Base-by-base conservation (phyloP, 2,113 vertebrate species). In the Gymnogyps californianus region DNA sequence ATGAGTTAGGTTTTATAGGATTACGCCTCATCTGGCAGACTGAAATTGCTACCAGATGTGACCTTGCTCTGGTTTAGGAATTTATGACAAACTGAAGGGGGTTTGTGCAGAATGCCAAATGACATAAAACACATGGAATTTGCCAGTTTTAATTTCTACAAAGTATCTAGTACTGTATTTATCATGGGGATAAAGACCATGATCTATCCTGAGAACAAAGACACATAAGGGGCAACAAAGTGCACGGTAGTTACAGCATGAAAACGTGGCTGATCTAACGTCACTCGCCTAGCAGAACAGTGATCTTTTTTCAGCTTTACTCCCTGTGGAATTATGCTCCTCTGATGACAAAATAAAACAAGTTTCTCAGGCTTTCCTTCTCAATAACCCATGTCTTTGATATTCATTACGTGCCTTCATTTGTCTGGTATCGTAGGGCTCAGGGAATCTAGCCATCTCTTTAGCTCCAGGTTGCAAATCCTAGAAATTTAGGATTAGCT, bases 21-120 rank as follows among this genome's bases (percentile, higher is more conserved):
- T 92, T 92, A 57, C 1, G 10, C 79, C 83, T 96, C 97, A 94
- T 97, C 93, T 96, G 96, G 93, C 77, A 40, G 76, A 74, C 65
- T 66, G 74, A 64, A 95, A 97, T 97, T 71, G 90, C 92, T 96
- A 74, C 96, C 97, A 97, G 91, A 97, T 97, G 97, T 96, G 93
- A 93, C 88, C 88, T 89, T 67, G 91, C 94, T 87, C 87, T 78
- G 74, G n/a, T 91, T 93, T 85, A 81, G 91, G 89, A 93, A 96
- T 92, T 87, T 95, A 79, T 97, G 96, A 96, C 91, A 25, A 89
- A 83, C 34, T 76, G 57, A 91, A 91, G 40, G 61, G 69, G 91
- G 69, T 11, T 82, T 67, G 69, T 89, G 70, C 89, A 85, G 61
- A 52, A 69, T 16, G 89, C 93, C 96, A 97, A 94, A 72, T 96